These are phyloP conservation scores for Portevinia maculata DNA, from an alignment of 2,888 invertebrate genomes.

Conservation along the genomic window DNA sequence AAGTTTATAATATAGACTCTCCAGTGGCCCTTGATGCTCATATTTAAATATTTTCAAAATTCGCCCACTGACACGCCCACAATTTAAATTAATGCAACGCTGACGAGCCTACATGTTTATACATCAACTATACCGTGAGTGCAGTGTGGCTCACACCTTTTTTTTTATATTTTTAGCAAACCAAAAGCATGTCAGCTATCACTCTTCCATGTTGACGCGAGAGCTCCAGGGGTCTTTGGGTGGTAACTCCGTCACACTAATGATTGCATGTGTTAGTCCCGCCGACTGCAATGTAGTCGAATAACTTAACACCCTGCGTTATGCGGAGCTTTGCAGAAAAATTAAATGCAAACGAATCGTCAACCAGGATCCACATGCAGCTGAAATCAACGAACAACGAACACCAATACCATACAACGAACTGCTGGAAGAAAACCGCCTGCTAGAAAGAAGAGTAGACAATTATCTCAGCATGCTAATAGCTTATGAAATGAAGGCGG, in stretches of 20 bases:
- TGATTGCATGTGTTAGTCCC: constrained; percentile 98
- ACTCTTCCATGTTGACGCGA: constrained; percentile 96
- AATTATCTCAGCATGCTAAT: constrained; percentile 87
- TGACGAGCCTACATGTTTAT: no score
- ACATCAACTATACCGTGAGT: no score
- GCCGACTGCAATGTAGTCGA: constrained; percentile 94
- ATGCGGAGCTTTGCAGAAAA: constrained; percentile 93
- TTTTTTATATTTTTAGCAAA: constrained; percentile 66
- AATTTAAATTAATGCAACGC: no score
- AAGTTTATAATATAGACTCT: no score
- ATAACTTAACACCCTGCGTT: constrained; percentile 93
- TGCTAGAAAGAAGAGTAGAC: constrained; percentile 87
- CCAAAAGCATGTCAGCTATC: no score
- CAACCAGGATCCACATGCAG: constrained; percentile 91
- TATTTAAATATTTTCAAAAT: no score
- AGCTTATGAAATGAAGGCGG: constrained; percentile 88
- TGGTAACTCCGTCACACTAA: constrained; percentile 95
- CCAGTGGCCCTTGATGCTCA: no score
- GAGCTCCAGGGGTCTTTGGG: constrained; percentile 96
- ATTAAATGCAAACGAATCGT: constrained; percentile 95
- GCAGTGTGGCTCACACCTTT: no score
- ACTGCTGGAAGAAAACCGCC: constrained; percentile 85
- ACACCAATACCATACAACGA: constrained; percentile 74
- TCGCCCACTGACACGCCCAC: no score
- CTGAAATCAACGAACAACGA: constrained; percentile 86